phyloP scores from a whole-genome alignment of 2,888 invertebrate genomes.

The Macropis europaea region DNA sequence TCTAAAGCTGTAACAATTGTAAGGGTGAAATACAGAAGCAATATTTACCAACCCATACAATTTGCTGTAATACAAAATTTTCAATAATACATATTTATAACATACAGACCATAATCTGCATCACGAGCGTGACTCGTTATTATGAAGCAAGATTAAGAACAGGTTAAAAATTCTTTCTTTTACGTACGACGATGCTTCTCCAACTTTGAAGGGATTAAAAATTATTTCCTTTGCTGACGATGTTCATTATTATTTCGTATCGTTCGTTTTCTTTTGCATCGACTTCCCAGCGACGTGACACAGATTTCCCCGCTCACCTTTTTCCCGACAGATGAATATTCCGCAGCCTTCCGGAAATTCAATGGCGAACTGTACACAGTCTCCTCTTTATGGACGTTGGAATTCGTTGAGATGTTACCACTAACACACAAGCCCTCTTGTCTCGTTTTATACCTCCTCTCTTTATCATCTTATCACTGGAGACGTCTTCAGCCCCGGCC shows the following conservation, averaged over 20 bases:
- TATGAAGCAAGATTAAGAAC: no score
- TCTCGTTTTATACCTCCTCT: conserved; percentile 65
- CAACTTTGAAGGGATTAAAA: background rate
- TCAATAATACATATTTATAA: no score
- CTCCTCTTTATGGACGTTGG: conserved; percentile 52
- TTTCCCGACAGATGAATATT: conserved; percentile 53
- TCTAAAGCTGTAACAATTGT: no score
- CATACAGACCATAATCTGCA: no score
- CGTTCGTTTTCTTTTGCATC: no score
- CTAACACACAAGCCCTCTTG: conserved; percentile 54
- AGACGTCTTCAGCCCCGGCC: conserved; percentile 60
- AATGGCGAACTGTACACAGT: conserved; percentile 38
- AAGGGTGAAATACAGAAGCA: no score
- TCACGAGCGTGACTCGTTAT: no score
- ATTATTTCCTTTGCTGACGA: background rate
- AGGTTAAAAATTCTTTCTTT: no score
- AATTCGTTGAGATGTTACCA: conserved; percentile 55
- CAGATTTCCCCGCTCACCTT: background rate
- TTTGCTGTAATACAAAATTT: no score
- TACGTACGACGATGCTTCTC: no score
- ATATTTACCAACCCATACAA: no score
- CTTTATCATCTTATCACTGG: conserved; percentile 70
- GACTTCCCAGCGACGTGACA: conserved; percentile 3
- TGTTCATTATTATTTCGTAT: conserved; percentile 4
- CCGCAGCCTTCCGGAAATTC: conserved; percentile 57